Base-by-base conservation (phyloP, 2,113 vertebrate genomes). In the Athene cunicularia region DNA sequence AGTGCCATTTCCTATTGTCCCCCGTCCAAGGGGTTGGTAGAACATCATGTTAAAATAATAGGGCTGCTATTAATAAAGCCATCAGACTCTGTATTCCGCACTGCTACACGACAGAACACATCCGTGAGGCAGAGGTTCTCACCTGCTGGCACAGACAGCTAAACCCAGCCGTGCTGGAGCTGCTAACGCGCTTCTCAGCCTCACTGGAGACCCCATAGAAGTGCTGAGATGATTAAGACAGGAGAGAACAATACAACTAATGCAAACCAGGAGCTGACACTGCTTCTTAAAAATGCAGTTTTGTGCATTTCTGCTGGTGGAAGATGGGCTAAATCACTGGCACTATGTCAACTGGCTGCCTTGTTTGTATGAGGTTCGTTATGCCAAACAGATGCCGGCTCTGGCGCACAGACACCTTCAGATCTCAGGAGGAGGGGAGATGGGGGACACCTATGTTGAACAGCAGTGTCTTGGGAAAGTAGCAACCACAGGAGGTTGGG, bases 1-100 rank as follows among this genome's bases (percentile, higher is more conserved):
- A 89, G 73, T 87, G 77, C 84, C 37, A 13, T 92, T 96, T 97
- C 90, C 90, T 90, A 92, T 93, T 97, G 91, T 94, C 86, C 80
- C 66, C 49, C 22, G 76, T 96, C 93, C 96, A 96, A 96, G 37
- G 64, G 52, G 37, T 13, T 91, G 95, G 73, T 89, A 71, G 91
- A 97, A 84, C 80, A 79, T 59, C n/a, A 33, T 52, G 47, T 75
- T 91, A 94, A 90, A 97, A 96, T 95, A 95, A 87, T 72, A 85
- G 60, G 47, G 56, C 93, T 89, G 91, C 93, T 97, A 89, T 95
- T 97, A 95, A 91, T 93, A 91, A 93, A 96, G 83, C 70, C 10
- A 6, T 8, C 13, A 14, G 76, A 59, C 84, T 49, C 86, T 79
- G 80, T 81, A 47, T 79, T 93, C 81, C 68, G 80, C 56, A 13